These are phyloP conservation scores for Serilophus lunatus DNA, from an alignment of 2,113 vertebrate species.

Conservation along the genomic window DNA sequence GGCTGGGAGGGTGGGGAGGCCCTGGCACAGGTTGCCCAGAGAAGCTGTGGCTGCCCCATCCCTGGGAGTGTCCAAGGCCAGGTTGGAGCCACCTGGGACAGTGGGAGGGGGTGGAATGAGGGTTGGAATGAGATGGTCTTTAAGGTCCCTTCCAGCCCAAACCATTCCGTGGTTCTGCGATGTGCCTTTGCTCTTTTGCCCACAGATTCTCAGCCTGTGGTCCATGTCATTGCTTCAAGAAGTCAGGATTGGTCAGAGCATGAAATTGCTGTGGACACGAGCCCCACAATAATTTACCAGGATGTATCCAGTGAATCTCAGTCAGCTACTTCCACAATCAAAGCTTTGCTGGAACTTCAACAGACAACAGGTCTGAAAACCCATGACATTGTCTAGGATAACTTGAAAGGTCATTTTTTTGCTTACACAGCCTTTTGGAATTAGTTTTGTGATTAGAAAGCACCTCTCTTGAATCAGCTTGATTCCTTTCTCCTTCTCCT, in stretches of 20 bases:
- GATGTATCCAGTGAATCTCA: slow-evolving; percentile 91
- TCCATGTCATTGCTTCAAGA: slow-evolving; percentile 91
- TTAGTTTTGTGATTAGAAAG: background rate
- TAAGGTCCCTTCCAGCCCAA: background rate
- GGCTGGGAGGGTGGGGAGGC: no score
- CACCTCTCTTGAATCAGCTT: background rate
- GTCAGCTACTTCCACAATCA: slow-evolving; percentile 96
- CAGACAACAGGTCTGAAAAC: slow-evolving; percentile 86
- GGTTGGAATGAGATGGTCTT: background rate
- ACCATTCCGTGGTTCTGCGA: background rate
- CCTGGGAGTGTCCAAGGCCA: background rate
- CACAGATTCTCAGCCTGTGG: slow-evolving; percentile 88
- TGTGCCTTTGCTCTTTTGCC: background rate
- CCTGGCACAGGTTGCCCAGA: background rate
- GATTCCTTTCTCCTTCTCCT: background rate
- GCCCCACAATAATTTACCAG: slow-evolving; percentile 94
- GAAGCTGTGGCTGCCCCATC: background rate
- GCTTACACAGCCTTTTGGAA: background rate
- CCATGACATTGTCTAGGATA: background rate
- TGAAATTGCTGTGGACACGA: slow-evolving; percentile 92
- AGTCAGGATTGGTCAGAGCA: slow-evolving; percentile 96
- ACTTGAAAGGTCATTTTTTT: background rate
- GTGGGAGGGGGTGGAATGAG: background rate
- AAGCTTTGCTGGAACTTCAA: slow-evolving; percentile 94
- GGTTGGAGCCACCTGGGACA: background rate